Evolutionary conservation across 2,888 invertebrate species (phyloP).

Genomic region (Euplexia lucipara): DNA sequence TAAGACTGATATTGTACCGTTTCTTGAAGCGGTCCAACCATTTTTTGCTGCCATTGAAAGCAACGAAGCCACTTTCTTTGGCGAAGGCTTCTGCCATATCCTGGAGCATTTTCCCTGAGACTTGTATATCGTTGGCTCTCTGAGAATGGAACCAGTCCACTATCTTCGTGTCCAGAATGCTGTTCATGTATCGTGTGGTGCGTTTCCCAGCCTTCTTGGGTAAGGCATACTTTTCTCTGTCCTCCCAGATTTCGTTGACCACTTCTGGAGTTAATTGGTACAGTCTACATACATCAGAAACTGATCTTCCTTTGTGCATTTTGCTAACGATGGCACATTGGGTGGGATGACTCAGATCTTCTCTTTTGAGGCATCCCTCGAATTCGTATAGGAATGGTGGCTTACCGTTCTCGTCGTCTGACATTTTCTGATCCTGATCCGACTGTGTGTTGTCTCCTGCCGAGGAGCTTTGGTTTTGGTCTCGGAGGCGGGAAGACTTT

Average conservation of each 20-base stretch:
- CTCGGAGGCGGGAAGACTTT: slow-evolving; percentile 19
- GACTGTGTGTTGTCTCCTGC: slow-evolving; percentile 59
- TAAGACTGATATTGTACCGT: slow-evolving; percentile 69
- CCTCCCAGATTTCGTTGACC: slow-evolving; percentile 75
- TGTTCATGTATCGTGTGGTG: slow-evolving; percentile 70
- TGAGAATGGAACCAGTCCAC: slow-evolving; percentile 72
- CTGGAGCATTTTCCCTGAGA: slow-evolving; percentile 73
- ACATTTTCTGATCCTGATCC: slow-evolving; percentile 49
- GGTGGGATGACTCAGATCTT: slow-evolving; percentile 66
- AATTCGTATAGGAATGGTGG: slow-evolving; percentile 48
- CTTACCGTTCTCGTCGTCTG: slow-evolving; percentile 51
- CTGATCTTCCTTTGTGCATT: slow-evolving; percentile 73
- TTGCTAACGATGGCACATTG: slow-evolving; percentile 75
- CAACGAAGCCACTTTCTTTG: slow-evolving; percentile 72
- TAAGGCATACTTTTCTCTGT: slow-evolving; percentile 70
- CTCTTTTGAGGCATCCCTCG: slow-evolving; percentile 51
- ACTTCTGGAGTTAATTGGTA: slow-evolving; percentile 71
- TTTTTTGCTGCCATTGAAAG: slow-evolving; percentile 76
- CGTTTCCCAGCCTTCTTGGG: slow-evolving; percentile 66
- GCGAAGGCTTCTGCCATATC: slow-evolving; percentile 72
- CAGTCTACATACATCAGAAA: slow-evolving; percentile 70
- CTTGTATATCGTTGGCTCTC: slow-evolving; percentile 65
- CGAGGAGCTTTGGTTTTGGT: slow-evolving; percentile 48
- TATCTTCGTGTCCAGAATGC: slow-evolving; percentile 66
- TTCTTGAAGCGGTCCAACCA: slow-evolving; percentile 77